Evolutionary conservation across 2,888 invertebrate species (phyloP), one percentile per base, ranked within the genome.

Genomic region (Priocnemis perturbator): DNA sequence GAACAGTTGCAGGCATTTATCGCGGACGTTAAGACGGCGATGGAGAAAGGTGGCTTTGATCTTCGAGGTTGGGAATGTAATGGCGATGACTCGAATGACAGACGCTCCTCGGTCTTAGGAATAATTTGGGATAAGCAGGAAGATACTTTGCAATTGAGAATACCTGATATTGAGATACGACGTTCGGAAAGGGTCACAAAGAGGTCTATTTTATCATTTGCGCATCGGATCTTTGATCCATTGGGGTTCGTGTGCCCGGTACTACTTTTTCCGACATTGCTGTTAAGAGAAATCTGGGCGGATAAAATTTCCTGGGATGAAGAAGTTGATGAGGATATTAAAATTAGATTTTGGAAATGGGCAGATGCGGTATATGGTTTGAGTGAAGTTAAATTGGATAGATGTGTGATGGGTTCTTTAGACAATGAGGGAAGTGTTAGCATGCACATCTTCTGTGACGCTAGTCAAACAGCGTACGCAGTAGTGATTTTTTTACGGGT

Each of bases 161-260:
- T n/a, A n/a, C n/a, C n/a, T n/a, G n/a, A n/a, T n/a, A n/a, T n/a
- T n/a, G n/a, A n/a, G n/a, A n/a, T n/a, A n/a, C n/a, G n/a, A n/a
- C n/a, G n/a, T 26, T 3, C 3, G 7, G 26, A 26, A 26, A 26
- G 7, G 3, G 17, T 69, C 0, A 69, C 60, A 11, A 67, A 70
- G 20, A 70, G 64, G 1, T 5, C 0, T 0, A 56, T 74, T 3
- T 30, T 72, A 0, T 66, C 69, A 0, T 0, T 11, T 0, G 48
- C 61, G 0, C 67, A 71, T 9, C 57, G 64, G 0, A n/a, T 74
- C 0, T 67, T 67, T 3, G 69, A 74, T 23, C 72, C 64, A 0
- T 0, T 72, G 7, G 58, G 74, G 0, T 26, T 72, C 0, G 37
- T 44, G 0, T 44, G 69, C 1, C 72, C 72, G 0, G 63, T 67